Percentiles rank a stretch among this genome's conserved stretches.
phyloP scores from a whole-genome alignment of 2,888 invertebrate species.

The Cantharis lateralis region DNA sequence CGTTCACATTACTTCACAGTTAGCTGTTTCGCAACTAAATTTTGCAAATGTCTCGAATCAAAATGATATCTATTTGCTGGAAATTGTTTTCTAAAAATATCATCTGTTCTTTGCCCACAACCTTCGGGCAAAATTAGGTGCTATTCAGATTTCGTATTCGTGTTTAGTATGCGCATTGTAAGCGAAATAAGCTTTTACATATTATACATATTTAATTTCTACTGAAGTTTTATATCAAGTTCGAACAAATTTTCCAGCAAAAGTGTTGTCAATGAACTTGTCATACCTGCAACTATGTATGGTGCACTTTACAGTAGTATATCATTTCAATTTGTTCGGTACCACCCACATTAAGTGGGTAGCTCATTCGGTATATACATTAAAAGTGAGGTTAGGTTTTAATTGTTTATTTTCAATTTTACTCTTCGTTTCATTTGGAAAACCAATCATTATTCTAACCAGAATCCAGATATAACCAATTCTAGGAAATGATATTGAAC shows the following conservation, averaged over 20 bases:
- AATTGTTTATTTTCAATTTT: neutral
- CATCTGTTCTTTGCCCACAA: neutral
- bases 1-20: neutral
- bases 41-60: neutral
- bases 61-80: neutral
- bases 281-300: neutral
- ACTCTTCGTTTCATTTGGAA: neutral
- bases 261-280: neutral
- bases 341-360: too few relatives aligned
- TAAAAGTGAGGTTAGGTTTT: neutral
- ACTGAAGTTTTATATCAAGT: neutral
- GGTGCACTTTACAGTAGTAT: neutral
- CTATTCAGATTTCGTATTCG: neutral
- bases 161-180: neutral
- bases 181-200: neutral
- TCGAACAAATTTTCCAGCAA: neutral
- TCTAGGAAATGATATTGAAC: slow-evolving; percentile 16
- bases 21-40: neutral
- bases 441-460: neutral
- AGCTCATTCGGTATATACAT: neutral
- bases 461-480: neutral
- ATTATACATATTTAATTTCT: neutral
- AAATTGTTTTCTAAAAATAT: neutral
- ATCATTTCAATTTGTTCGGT: neutral
- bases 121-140: neutral